phyloP scores from a whole-genome alignment of 2,797 vertebrate species.

The Ptychobarbus kaznakovi region DNA sequence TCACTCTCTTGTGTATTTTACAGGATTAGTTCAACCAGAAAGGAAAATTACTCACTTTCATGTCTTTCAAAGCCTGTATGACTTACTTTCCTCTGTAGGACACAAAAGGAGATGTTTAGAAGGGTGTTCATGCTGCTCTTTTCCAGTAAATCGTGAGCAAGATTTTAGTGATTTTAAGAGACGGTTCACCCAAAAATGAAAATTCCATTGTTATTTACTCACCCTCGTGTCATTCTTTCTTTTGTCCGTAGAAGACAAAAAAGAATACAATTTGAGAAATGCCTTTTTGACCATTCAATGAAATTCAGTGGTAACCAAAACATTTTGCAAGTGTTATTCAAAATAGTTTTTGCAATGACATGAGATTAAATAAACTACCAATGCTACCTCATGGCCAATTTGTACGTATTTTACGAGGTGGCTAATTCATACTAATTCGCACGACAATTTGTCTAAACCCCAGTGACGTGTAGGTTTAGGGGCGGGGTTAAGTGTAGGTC shows the following conservation, averaged over 20 bases:
- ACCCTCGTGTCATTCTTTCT: not conserved
- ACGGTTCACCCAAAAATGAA: not conserved
- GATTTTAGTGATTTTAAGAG: not conserved
- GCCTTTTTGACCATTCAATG: not conserved
- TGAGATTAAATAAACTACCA: not conserved
- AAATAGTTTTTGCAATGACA: not conserved
- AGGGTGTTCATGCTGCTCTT: not conserved
- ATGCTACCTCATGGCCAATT: no score
- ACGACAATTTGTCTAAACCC: no score
- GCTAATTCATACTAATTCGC: no score
- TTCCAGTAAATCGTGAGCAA: not conserved
- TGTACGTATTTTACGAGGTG: no score
- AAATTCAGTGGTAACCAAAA: not conserved
- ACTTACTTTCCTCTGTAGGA: not conserved
- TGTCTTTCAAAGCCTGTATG: not conserved
- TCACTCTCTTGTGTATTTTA: constrained; percentile 13
- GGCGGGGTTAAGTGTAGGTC: no score
- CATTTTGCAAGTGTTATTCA: no score
- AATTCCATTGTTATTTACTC: not conserved
- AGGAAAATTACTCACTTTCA: not conserved
- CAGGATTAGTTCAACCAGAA: constrained; percentile 14
- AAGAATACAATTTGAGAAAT: no score
- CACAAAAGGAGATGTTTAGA: not conserved
- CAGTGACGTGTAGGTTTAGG: no score
- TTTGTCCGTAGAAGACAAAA: no score